Percentiles rank a stretch among this genome's conserved stretches.
Evolutionary conservation across 1,140 invertebrate species (phyloP).

Genomic region (Galleria mellonella): DNA sequence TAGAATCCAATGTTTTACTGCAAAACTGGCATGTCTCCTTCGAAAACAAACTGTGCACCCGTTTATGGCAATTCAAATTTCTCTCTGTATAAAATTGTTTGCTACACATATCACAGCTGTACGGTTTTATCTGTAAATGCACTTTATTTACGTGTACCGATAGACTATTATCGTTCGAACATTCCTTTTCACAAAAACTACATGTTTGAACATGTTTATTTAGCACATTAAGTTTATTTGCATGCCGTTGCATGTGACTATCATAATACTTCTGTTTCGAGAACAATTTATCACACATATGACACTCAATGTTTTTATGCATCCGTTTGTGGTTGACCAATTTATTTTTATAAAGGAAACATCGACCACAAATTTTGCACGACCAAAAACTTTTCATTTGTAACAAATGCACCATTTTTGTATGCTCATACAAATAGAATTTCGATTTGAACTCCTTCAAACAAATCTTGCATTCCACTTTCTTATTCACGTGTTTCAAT

Average conservation of each 20-base stretch:
- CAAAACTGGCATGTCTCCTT: constrained; percentile 53
- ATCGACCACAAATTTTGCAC: constrained; percentile 40
- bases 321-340: constrained; percentile 29
- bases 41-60: constrained; percentile 35
- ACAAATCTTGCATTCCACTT: constrained; percentile 37
- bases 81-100: constrained; percentile 49
- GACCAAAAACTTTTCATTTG: constrained; percentile 16
- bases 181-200: constrained; percentile 59
- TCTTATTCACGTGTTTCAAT: constrained; percentile 37
- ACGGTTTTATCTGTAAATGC: constrained; percentile 64
- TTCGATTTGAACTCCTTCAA: constrained; percentile 37
- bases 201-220: constrained; percentile 31
- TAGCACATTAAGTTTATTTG: constrained; percentile 25
- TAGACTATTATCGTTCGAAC: constrained; percentile 46
- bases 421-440: constrained; percentile 48
- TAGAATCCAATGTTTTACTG: constrained; percentile 38
- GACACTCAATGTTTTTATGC: constrained; percentile 36
- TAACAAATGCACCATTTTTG: constrained; percentile 38
- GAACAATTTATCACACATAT: constrained; percentile 46
- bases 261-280: constrained; percentile 29
- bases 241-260: constrained; percentile 48
- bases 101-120: constrained; percentile 60
- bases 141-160: constrained; percentile 56
- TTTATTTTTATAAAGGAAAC: constrained; percentile 23
- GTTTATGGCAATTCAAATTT: constrained; percentile 50